These are phyloP conservation scores for Phortica magna DNA, from an alignment of 2,888 invertebrate species.

Conservation along the genomic window DNA sequence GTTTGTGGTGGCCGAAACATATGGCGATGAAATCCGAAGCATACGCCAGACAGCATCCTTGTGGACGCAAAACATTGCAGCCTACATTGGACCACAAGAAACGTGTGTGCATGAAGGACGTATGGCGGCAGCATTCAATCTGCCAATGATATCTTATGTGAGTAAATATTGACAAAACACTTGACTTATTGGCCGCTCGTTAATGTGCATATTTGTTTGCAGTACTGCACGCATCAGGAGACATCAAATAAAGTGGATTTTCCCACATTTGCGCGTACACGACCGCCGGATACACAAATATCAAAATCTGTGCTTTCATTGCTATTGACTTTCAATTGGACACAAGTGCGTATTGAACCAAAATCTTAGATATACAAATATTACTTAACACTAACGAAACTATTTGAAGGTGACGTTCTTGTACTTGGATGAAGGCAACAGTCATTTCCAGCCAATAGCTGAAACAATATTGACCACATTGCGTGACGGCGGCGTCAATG, in stretches of 20 bases:
- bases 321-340: conserved; percentile 92
- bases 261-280: conserved; percentile 93
- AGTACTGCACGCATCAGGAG: conserved; percentile 94
- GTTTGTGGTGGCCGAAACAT: conserved; percentile 93
- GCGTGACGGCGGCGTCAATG: conserved; percentile 84
- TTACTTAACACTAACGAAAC: neutral
- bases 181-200: neutral
- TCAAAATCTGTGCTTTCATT: conserved; percentile 94
- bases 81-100: conserved; percentile 90
- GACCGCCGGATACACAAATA: conserved; percentile 95
- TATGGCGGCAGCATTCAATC: conserved; percentile 95
- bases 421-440: conserved; percentile 87
- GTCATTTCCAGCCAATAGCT: conserved; percentile 87
- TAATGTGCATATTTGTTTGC: conserved; percentile 66
- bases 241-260: conserved; percentile 92
- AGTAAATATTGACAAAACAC: conserved; percentile 78
- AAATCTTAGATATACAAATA: neutral
- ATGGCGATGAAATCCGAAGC: conserved; percentile 91
- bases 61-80: conserved; percentile 90
- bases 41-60: conserved; percentile 90
- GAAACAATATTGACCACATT: conserved; percentile 87
- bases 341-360: conserved; percentile 82
- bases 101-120: conserved; percentile 94
- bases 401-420: conserved; percentile 86
- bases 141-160: conserved; percentile 98